Evolutionary conservation across 2,113 vertebrate genomes (phyloP).

Genomic region (Galemys pyrenaicus): DNA sequence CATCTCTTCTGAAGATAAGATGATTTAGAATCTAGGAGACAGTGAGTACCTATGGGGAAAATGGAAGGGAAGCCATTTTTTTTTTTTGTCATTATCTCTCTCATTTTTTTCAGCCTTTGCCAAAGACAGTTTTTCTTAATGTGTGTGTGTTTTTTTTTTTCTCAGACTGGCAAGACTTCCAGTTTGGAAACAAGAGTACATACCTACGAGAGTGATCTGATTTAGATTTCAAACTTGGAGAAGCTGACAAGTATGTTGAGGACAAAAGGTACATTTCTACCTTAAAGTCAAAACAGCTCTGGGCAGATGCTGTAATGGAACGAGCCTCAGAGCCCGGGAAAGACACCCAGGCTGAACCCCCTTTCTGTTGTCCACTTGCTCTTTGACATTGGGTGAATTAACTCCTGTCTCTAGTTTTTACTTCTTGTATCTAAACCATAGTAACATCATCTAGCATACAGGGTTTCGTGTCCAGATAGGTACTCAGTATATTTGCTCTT

Average conservation of each 20-base stretch:
- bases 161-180: background rate
- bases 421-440: background rate
- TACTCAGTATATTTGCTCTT: background rate
- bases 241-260: background rate
- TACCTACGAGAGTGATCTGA: background rate
- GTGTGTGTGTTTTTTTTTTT: constrained; percentile 29
- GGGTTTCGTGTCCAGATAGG: background rate
- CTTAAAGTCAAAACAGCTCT: background rate
- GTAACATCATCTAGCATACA: background rate
- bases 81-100: background rate
- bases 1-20: background rate
- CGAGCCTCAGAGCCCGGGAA: background rate
- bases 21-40: constrained; percentile 11
- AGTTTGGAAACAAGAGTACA: background rate
- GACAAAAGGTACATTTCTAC: background rate
- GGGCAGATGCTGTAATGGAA: background rate
- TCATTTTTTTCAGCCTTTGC: background rate
- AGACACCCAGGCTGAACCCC: background rate
- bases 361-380: background rate
- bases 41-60: background rate
- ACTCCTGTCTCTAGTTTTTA: background rate
- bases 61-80: background rate
- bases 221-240: constrained; percentile 32
- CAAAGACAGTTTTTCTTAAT: constrained; percentile 35
- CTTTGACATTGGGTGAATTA: background rate